Conservation (phyloP, 1,140 invertebrate genomes). For the Antheraea pernyi region DNA sequence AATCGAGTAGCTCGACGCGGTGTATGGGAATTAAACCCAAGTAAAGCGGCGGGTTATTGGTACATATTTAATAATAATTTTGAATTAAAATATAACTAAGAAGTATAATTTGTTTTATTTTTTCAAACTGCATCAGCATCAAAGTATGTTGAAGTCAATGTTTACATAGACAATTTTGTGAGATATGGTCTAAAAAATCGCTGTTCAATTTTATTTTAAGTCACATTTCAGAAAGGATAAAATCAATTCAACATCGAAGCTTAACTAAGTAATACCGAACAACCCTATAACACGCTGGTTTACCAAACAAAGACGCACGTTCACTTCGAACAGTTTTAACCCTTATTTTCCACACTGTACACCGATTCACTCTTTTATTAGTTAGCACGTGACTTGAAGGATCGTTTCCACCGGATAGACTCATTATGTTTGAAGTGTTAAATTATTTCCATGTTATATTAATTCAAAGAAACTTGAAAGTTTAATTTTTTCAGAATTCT, state of each 20-base stretch:
- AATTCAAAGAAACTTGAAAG: not conserved
- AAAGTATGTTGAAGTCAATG: too few relatives aligned
- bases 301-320: not conserved
- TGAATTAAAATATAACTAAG: too few relatives aligned
- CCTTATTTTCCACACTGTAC: not conserved
- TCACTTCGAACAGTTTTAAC: not conserved
- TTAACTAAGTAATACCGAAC: not conserved
- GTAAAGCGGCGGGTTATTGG: too few relatives aligned
- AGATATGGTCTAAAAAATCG: too few relatives aligned
- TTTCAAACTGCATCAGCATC: too few relatives aligned
- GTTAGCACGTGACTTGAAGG: slow-evolving; percentile 5
- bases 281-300: not conserved
- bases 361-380: not conserved
- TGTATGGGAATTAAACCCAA: too few relatives aligned
- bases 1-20: too few relatives aligned
- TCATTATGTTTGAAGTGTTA: slow-evolving; percentile 7
- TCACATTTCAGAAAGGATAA: too few relatives aligned
- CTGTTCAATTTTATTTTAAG: too few relatives aligned
- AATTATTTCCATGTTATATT: slow-evolving; percentile 2
- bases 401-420: slow-evolving; percentile 2
- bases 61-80: too few relatives aligned
- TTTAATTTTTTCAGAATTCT: not conserved
- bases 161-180: too few relatives aligned
- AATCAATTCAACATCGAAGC: not conserved
- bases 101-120: too few relatives aligned